phyloP scores from a whole-genome alignment of 2,797 vertebrate genomes.

The Sebastes goodei region DNA sequence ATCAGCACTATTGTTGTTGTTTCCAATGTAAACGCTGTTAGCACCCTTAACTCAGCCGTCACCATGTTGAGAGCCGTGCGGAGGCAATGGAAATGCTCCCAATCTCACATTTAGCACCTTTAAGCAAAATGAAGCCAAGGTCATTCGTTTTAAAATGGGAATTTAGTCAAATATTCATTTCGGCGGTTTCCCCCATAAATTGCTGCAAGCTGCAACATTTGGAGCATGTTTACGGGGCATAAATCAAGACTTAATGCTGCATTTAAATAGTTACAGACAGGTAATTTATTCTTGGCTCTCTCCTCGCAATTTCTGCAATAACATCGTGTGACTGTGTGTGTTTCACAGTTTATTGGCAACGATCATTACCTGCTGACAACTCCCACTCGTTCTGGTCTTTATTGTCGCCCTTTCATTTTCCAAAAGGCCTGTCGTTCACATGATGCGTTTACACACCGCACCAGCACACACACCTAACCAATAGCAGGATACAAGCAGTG shows the following conservation, averaged over 20 bases:
- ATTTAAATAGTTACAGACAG: constrained; percentile 85
- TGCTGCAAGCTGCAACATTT: constrained; percentile 81
- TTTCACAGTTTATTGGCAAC: constrained; percentile 68
- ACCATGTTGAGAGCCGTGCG: background rate
- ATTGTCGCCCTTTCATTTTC: constrained; percentile 54
- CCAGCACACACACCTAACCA: background rate
- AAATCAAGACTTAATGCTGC: constrained; percentile 80
- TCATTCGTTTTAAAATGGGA: constrained; percentile 74
- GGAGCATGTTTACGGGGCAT: constrained; percentile 73
- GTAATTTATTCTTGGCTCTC: constrained; percentile 82
- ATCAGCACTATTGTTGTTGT: too few relatives aligned
- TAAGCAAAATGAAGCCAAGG: constrained; percentile 54
- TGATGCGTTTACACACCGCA: constrained; percentile 15
- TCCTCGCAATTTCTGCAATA: constrained; percentile 50
- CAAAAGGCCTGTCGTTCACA: constrained; percentile 42
- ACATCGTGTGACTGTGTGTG: constrained; percentile 50
- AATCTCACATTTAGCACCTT: background rate
- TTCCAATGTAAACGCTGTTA: too few relatives aligned
- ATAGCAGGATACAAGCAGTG: background rate
- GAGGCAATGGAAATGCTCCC: background rate
- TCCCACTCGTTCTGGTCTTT: constrained; percentile 65
- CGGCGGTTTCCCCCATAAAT: constrained; percentile 77
- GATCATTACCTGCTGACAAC: constrained; percentile 77
- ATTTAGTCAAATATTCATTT: constrained; percentile 79
- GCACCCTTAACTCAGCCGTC: background rate